Conservation (phyloP, 2,797 vertebrate genomes). For the Coregonus sp. region DNA sequence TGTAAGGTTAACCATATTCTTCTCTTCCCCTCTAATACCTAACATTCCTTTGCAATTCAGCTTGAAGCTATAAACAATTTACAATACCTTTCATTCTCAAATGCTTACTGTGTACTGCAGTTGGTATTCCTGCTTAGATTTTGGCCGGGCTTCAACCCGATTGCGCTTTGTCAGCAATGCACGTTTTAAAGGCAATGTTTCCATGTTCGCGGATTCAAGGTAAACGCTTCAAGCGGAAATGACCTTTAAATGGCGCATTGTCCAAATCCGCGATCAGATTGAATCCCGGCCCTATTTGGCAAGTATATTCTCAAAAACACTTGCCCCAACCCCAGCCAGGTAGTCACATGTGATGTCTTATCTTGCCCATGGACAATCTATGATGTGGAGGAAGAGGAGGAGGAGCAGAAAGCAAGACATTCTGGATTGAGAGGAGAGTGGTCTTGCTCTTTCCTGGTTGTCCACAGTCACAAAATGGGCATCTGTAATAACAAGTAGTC, state of each 20-base stretch:
- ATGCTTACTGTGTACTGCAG: background rate
- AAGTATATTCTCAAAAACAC: background rate
- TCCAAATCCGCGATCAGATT: background rate
- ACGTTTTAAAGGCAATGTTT: background rate
- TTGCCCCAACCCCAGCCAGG: background rate
- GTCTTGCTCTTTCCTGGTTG: background rate
- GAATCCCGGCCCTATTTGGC: background rate
- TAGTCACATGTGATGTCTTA: background rate
- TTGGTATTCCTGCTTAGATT: background rate
- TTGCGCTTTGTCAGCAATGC: background rate
- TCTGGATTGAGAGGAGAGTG: background rate
- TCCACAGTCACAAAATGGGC: background rate
- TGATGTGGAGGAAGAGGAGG: background rate
- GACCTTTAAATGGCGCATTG: too few relatives aligned
- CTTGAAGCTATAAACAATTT: background rate
- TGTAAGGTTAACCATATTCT: background rate
- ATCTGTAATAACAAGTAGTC: background rate
- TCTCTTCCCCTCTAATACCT: background rate
- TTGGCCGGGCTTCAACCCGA: background rate
- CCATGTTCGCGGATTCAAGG: background rate
- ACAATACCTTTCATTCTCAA: background rate
- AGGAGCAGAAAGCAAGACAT: background rate
- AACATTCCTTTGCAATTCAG: background rate
- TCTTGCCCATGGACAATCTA: conserved; percentile 8
- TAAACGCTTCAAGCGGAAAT: too few relatives aligned